phyloP scores from a whole-genome alignment of 2,888 invertebrate genomes.

The Amblyteles armatorius region DNA sequence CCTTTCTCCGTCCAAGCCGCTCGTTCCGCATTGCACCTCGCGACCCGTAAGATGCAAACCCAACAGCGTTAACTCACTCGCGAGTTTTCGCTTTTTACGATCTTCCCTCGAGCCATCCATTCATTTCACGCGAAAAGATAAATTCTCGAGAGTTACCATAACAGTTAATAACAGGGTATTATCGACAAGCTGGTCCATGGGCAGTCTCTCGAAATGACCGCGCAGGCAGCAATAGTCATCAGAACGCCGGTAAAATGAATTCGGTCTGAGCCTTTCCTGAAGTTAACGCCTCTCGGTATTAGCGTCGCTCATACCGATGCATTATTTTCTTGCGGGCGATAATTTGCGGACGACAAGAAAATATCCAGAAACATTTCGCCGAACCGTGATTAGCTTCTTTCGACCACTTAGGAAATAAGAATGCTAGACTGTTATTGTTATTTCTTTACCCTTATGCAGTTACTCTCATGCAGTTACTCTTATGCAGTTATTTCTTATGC shows the following conservation, averaged over 20 bases:
- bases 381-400: background rate
- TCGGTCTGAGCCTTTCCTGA: background rate
- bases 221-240: background rate
- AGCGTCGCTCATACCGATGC: background rate
- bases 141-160: conserved; percentile 5
- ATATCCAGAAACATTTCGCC: background rate
- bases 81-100: conserved; percentile 17
- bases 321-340: background rate
- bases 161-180: conserved; percentile 23
- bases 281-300: background rate
- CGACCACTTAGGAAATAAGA: background rate
- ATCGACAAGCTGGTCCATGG: background rate
- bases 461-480: no score
- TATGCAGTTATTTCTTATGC: no score
- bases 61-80: no score
- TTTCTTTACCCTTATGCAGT: no score
- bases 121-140: background rate
- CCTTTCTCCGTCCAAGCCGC: background rate
- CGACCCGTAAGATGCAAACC: background rate
- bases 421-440: background rate
- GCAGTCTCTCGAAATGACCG: background rate
- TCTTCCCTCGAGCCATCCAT: background rate
- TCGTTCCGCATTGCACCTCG: background rate
- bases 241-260: background rate
- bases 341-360: conserved; percentile 16